Evolutionary conservation across 1,140 invertebrate genomes (phyloP), one percentile per base, ranked within the genome.

Genomic region (Drosophila cardini): DNA sequence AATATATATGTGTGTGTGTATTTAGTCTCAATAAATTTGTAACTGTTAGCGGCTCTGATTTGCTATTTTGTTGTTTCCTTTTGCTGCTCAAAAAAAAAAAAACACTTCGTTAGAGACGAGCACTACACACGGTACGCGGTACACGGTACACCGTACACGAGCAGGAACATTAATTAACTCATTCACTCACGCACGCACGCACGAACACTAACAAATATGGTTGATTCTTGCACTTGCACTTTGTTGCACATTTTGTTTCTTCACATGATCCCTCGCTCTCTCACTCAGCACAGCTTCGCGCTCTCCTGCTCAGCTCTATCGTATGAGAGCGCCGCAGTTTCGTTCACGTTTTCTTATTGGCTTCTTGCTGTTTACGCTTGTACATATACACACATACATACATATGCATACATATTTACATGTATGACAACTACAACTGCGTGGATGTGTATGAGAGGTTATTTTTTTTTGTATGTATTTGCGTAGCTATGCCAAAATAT

Each of bases 181-280:
- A 16, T 34, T n/a, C 55, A 48, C 21, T 26, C 34, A 68, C 42
- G 45, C 32, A 53, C 58, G 48, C 58, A 56, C 63, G 63, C 52
- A 65, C 52, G 40, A 32, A 42, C 52, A 72, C 69, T 65, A 62
- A 34, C 26, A 43, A 69, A 69, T 26, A 26, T 16, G 48, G 67
- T 62, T 58, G 55, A 15, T 69, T 73, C 71, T 56, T 74, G 52
- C 72, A 74, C 53, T 70, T 74, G 58, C 72, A 32, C 30, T 53
- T 62, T 50, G 46, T 13, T 38, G 38, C 36, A 18, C 61, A 15
- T 21, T 64, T 9, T 21, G 15, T 26, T 40, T 64, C 48, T 34
- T 30, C 7, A 9, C 34, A 7, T 21, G 10, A 6, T 53, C 26
- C 10, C 21, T 21, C 55, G 32, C 45, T 16, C 13, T 46, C 32